These are phyloP conservation scores for Anser brachyrhynchus DNA, from an alignment of 2,113 vertebrate species.

Conservation along the genomic window DNA sequence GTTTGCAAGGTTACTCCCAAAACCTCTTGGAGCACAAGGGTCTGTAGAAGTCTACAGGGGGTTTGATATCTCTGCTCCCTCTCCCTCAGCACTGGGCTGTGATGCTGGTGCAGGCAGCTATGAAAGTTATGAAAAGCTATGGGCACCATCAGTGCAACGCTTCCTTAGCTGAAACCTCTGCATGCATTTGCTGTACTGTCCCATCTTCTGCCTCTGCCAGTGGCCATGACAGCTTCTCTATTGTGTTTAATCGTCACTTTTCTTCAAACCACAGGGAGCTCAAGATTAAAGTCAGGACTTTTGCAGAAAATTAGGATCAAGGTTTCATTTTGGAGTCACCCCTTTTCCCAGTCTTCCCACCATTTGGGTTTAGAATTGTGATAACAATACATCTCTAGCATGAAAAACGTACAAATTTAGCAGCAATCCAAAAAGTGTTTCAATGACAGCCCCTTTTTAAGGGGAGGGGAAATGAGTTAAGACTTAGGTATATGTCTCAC, in stretches of 20 bases:
- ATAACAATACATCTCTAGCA: not conserved
- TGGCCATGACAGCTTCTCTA: not conserved
- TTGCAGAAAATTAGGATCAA: not conserved
- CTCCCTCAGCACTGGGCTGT: not conserved
- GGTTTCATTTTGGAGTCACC: not conserved
- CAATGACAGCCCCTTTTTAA: not conserved
- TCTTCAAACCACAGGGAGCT: not conserved
- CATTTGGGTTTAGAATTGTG: not conserved
- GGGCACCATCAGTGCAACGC: accelerated
- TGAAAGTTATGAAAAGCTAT: not conserved
- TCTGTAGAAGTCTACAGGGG: accelerated
- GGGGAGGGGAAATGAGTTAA: not conserved
- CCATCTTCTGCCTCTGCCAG: not conserved
- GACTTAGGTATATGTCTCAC: not conserved
- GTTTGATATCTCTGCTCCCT: not conserved
- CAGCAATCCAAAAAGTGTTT: not conserved
- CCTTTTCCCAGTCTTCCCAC: not conserved
- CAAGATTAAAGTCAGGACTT: not conserved
- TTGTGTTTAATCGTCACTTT: not conserved
- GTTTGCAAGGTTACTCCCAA: not conserved
- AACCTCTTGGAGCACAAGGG: not conserved
- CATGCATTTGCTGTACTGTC: accelerated
- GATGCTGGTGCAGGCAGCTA: not conserved
- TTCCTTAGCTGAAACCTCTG: not conserved
- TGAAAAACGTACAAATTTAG: not conserved